Percentiles rank a stretch among this genome's conserved stretches.
Evolutionary conservation across 2,888 invertebrate genomes (phyloP).

Genomic region (Ornithoptera priamus): DNA sequence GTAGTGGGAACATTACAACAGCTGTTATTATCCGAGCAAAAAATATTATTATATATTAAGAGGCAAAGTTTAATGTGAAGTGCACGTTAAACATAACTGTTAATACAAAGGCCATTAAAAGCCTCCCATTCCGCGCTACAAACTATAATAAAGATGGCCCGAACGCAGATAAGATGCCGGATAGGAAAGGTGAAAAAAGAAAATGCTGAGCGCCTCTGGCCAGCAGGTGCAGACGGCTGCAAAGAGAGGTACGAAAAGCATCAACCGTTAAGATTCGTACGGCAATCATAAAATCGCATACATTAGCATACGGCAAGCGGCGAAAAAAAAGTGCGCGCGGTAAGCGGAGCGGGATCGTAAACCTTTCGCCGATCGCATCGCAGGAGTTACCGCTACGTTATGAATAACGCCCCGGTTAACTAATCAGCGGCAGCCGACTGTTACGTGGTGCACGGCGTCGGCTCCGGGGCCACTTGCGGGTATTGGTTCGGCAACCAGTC

Average conservation of each 20-base stretch:
- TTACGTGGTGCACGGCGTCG: background rate
- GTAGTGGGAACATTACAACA: no score
- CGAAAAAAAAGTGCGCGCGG: constrained; percentile 42
- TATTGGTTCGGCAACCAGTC: background rate
- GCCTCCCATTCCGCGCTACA: background rate
- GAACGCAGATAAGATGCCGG: no score
- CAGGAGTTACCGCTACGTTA: constrained; percentile 21
- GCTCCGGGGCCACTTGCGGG: background rate
- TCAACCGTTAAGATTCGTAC: constrained; percentile 46
- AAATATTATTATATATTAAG: no score
- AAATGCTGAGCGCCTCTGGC: constrained; percentile 8
- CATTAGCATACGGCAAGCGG: constrained; percentile 49
- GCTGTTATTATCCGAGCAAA: no score
- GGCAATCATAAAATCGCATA: constrained; percentile 44
- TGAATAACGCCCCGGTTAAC: constrained; percentile 20
- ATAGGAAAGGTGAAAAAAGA: background rate
- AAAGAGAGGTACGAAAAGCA: constrained; percentile 28
- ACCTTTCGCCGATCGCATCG: constrained; percentile 37
- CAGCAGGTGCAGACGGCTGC: constrained; percentile 22
- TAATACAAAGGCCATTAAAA: background rate
- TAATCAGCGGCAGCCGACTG: background rate
- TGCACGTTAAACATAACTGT: no score
- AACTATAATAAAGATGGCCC: background rate
- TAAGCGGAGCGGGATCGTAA: constrained; percentile 45
- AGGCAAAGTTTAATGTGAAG: no score